phyloP scores from a whole-genome alignment of 1,140 invertebrate species.

The Nebria ingens region DNA sequence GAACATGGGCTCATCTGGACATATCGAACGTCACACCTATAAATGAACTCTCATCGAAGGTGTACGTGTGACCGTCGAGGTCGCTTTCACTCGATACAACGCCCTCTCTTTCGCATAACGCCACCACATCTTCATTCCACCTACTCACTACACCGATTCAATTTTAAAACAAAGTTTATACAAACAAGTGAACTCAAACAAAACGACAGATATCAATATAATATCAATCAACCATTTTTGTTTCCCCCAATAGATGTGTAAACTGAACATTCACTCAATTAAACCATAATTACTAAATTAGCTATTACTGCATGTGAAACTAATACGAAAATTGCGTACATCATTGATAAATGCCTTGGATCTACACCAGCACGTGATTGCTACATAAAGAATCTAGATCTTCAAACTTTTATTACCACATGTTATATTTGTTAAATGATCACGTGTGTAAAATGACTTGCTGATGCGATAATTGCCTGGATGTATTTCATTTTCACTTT shows the following conservation, averaged over 20 bases:
- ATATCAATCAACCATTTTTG: not conserved
- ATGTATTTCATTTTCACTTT: too few species aligned
- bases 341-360: too few species aligned
- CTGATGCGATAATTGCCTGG: too few species aligned
- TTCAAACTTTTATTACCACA: too few species aligned
- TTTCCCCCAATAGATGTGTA: not conserved
- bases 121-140: not conserved
- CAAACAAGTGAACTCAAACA: not conserved
- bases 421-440: too few species aligned
- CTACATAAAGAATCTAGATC: too few species aligned
- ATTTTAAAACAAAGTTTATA: not conserved
- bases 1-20: not conserved
- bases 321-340: not conserved
- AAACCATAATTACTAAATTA: too few species aligned
- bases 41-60: not conserved
- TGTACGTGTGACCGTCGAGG: slow-evolving; percentile 1
- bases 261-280: too few species aligned
- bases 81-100: slow-evolving; percentile 1
- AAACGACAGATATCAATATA: not conserved
- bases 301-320: not conserved
- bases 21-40: not conserved
- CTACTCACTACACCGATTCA: too few species aligned
- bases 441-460: too few species aligned
- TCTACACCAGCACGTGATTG: too few species aligned
- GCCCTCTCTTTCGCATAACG: slow-evolving; percentile 1